Evolutionary conservation across 2,113 vertebrate genomes (phyloP).

Genomic region (Pithys albifrons): DNA sequence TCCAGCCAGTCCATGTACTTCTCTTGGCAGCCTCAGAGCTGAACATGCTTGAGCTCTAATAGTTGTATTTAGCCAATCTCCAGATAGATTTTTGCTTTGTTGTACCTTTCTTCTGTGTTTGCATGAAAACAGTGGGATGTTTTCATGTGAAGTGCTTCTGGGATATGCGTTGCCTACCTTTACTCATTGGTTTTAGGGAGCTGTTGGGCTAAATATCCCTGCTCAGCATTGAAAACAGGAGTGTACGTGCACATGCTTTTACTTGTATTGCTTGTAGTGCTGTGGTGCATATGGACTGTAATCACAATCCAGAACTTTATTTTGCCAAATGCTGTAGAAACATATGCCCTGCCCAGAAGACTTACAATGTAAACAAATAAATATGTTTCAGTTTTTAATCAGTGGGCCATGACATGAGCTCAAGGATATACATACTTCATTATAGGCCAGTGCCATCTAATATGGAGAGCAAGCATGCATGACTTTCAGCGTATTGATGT

Average conservation of each 20-base stretch:
- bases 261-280: background rate
- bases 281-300: background rate
- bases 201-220: background rate
- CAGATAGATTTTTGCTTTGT: background rate
- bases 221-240: background rate
- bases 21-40: background rate
- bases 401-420: background rate
- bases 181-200: background rate
- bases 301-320: background rate
- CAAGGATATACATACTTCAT: background rate
- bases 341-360: background rate
- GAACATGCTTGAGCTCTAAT: background rate
- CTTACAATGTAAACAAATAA: conserved; percentile 25
- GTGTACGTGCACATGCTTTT: background rate
- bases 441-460: background rate
- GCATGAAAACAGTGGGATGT: background rate
- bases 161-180: background rate
- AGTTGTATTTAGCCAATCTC: background rate
- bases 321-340: conserved; percentile 4
- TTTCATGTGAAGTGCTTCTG: background rate
- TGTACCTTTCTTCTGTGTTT: background rate
- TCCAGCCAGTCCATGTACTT: background rate
- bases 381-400: background rate
- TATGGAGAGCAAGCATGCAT: background rate
- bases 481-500: background rate